A percentile compares a stretch with the other conserved stretches of the same genome.
These are phyloP conservation scores for Daubentonia madagascariensis DNA, from an alignment of 2,113 vertebrate species.

Conservation along the genomic window DNA sequence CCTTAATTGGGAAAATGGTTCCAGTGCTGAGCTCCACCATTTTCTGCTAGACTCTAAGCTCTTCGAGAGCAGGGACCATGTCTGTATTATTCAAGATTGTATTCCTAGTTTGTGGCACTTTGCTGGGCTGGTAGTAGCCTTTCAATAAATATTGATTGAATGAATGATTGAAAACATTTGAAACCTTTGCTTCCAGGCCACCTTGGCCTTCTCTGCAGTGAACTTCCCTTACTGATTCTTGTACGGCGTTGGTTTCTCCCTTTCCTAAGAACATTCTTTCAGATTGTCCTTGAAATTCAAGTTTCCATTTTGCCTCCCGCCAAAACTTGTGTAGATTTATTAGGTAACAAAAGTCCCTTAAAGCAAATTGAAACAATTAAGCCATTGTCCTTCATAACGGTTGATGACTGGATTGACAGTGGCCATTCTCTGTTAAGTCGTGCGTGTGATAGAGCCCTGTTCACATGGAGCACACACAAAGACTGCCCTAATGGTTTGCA, in stretches of 20 bases:
- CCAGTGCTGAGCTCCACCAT: not conserved
- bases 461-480: not conserved
- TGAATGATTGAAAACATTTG: not conserved
- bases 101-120: not conserved
- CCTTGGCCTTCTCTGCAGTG: not conserved
- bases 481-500: fast-evolving
- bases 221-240: not conserved
- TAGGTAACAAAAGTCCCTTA: not conserved
- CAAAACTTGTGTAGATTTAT: not conserved
- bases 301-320: not conserved
- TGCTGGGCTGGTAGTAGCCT: not conserved
- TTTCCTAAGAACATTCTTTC: not conserved
- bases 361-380: not conserved
- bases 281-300: not conserved
- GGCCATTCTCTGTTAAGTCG: not conserved
- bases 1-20: not conserved
- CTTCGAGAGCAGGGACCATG: not conserved
- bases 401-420: not conserved
- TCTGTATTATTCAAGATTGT: not conserved
- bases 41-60: not conserved
- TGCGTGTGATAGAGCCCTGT: not conserved
- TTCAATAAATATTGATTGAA: not conserved
- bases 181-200: not conserved
- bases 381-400: not conserved
- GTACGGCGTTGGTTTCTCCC: not conserved